Base-by-base conservation (phyloP, 2,888 invertebrate genomes). In the Clunio marinus region DNA sequence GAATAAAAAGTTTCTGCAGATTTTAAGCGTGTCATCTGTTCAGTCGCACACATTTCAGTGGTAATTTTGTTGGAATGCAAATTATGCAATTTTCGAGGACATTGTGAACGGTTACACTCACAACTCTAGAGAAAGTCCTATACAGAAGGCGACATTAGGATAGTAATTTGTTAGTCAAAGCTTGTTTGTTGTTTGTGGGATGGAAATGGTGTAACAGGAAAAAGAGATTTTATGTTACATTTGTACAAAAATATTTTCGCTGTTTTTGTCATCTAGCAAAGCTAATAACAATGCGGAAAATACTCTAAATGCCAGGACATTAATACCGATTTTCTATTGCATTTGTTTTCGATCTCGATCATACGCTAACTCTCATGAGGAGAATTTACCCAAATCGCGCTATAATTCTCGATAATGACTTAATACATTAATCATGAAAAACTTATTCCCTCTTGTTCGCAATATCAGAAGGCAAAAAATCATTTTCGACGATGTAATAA, bases 151-250 rank as follows among this genome's bases (percentile, higher is more conserved):
- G n/a, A n/a, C n/a, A n/a, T 24, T 15, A 10, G 51, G 51, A 51
- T 51, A 51, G 32, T 59, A 59, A 59, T 32, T 59, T 59, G 59
- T 59, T 59, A 32, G 59, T 41, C n/a, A n/a, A n/a, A n/a, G n/a
- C n/a, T 41, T 41, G 41, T 41, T 10, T 10, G 41, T 10, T 41
- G 41, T 8, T 41, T 15, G 7, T 3, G 2, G 41, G 2, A 41
- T 41, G 41, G n/a, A 41, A 15, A 41, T n/a, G 41, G 32, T 32
- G 8, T 32, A 32, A 32, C 4, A 4, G 32, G 32, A 32, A 8
- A 32, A 8, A 32, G 8, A 32, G 4, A 32, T 32, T 32, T 32
- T 8, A 8, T 32, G 32, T 32, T 32, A 32, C 32, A 32, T 4
- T 7, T 7, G 8, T 32, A n/a, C 32, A 8, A 32, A 32, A 32